Percentiles rank a stretch among this genome's conserved stretches.
Conservation (phyloP, 64 coral and sea anemone genomes). For the Anthopleura sola region DNA sequence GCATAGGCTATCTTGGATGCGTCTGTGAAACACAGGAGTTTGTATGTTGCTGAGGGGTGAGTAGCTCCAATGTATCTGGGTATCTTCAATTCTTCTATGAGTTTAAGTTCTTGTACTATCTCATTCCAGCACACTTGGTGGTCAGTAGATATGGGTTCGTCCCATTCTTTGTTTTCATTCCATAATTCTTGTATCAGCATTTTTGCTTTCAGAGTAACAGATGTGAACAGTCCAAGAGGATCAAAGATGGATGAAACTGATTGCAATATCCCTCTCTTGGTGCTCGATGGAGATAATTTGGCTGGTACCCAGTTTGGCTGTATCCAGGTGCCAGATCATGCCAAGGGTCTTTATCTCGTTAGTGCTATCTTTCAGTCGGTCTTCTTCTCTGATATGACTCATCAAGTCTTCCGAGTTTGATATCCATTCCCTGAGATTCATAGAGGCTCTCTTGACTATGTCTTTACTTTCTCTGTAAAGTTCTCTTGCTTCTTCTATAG, state of each 20-base stretch:
- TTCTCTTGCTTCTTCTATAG: conserved; percentile 43
- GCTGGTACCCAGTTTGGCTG: conserved; percentile 6
- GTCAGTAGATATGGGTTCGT: neutral
- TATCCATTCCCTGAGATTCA: conserved; percentile 47
- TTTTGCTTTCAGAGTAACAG: conserved; percentile 28
- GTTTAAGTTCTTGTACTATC: conserved; percentile 12
- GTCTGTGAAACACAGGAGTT: conserved; percentile 44
- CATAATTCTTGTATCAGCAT: conserved; percentile 35
- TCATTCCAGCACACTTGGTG: neutral
- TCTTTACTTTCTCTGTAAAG: conserved; percentile 50
- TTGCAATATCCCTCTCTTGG: conserved; percentile 23
- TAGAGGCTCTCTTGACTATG: conserved; percentile 40
- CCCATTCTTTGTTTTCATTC: conserved; percentile 24
- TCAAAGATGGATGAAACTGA: conserved; percentile 40
- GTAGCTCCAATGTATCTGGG: conserved; percentile 4
- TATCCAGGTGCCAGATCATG: conserved; percentile 29
- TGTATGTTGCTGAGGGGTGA: conserved; percentile 13
- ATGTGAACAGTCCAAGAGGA: conserved; percentile 39
- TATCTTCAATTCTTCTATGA: neutral
- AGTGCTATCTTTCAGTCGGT: conserved; percentile 8
- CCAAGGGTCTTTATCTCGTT: conserved; percentile 35
- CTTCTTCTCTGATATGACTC: conserved; percentile 14
- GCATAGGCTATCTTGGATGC: conserved; percentile 32
- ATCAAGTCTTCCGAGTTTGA: conserved; percentile 43
- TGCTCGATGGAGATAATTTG: neutral